A percentile compares a stretch with the other conserved stretches of the same genome.
Evolutionary conservation across 2,797 vertebrate genomes (phyloP).

Genomic region (Halcyon badia): DNA sequence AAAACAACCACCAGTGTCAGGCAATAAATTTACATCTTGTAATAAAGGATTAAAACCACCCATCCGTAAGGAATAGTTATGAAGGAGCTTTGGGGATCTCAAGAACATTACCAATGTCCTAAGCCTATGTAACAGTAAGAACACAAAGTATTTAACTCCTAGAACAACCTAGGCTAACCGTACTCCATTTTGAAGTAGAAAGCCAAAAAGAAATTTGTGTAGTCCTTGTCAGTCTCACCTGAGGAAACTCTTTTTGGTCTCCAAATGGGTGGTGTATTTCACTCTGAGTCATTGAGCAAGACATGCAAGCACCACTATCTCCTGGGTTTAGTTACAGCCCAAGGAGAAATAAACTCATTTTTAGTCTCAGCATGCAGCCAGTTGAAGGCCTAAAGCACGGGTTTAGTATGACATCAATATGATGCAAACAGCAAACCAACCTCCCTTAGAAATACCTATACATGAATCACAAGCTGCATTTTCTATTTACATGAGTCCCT

Average conservation of each 20-base stretch:
- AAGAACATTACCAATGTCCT: accelerated
- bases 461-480: background rate
- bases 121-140: background rate
- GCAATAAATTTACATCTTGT: background rate
- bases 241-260: background rate
- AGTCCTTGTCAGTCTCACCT: background rate
- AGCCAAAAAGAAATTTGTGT: background rate
- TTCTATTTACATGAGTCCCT: background rate
- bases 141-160: background rate
- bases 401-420: background rate
- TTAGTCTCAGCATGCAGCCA: background rate
- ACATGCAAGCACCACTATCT: background rate
- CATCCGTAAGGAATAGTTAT: background rate
- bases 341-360: background rate
- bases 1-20: background rate
- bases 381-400: background rate
- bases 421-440: background rate
- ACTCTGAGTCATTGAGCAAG: background rate
- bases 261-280: background rate
- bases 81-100: background rate
- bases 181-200: background rate
- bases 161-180: background rate
- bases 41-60: background rate
- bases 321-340: background rate
- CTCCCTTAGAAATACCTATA: background rate